phyloP scores from a whole-genome alignment of 2,888 invertebrate species.

The Stramonita haemastoma region DNA sequence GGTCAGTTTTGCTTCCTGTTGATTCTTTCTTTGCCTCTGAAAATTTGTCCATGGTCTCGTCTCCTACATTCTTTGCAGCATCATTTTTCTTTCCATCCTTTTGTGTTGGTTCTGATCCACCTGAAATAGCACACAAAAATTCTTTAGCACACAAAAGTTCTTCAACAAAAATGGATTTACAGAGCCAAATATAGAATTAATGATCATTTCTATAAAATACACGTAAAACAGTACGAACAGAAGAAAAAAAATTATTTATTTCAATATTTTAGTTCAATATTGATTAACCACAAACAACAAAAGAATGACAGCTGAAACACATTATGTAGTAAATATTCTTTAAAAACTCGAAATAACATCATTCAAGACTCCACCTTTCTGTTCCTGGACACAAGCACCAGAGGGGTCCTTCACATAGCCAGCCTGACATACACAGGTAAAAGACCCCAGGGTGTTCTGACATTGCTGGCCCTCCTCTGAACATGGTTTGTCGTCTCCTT shows the following conservation, averaged over 20 bases:
- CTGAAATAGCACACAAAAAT: neutral
- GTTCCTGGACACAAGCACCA: constrained; percentile 59
- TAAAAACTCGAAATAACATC: neutral
- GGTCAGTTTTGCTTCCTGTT: neutral
- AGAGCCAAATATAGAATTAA: no score
- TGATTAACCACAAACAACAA: no score
- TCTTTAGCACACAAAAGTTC: no score
- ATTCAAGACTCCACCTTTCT: constrained; percentile 58
- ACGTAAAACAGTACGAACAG: no score
- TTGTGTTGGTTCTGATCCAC: neutral
- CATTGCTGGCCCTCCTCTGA: constrained; percentile 62
- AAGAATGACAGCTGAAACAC: no score
- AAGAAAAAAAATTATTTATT: no score
- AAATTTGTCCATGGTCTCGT: neutral
- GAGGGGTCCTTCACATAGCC: constrained; percentile 57
- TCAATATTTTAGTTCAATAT: no score
- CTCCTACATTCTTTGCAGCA: neutral
- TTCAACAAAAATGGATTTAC: no score
- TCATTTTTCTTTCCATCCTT: neutral
- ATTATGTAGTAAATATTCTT: no score
- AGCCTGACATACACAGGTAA: constrained; percentile 65
- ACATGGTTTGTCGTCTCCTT: constrained; percentile 54
- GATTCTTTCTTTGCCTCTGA: neutral
- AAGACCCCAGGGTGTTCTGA: constrained; percentile 65
- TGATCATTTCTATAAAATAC: no score